Evolutionary conservation across 2,888 invertebrate genomes (phyloP).

Genomic region (Taphrorychus bicolor): DNA sequence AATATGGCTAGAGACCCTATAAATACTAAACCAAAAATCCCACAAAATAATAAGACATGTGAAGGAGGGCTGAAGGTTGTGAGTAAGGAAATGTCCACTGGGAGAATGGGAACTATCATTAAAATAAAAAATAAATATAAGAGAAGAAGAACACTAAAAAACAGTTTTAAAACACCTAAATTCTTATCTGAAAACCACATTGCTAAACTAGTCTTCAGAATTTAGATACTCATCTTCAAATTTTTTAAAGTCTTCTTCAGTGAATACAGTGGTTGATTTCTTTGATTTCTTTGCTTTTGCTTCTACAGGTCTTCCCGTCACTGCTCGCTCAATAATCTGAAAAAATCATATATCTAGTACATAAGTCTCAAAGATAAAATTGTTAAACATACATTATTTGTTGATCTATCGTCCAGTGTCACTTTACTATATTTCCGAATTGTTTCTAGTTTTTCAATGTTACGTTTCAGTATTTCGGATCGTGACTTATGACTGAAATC

Average conservation of each 20-base stretch:
- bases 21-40: constrained; percentile 52
- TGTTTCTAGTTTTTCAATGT: constrained; percentile 53
- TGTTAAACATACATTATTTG: constrained; percentile 45
- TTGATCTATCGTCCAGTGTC: constrained; percentile 50
- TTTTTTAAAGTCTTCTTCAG: constrained; percentile 72
- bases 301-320: constrained; percentile 61
- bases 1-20: constrained; percentile 52
- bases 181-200: constrained; percentile 47
- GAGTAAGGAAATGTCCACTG: constrained; percentile 50
- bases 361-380: neutral
- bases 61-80: constrained; percentile 46
- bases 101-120: constrained; percentile 54
- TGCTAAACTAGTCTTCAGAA: constrained; percentile 23
- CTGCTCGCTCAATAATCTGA: constrained; percentile 67
- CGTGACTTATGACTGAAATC: constrained; percentile 48
- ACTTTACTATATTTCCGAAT: constrained; percentile 52
- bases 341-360: too few species aligned
- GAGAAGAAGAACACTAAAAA: constrained; percentile 45
- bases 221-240: constrained; percentile 72
- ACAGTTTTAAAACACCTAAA: constrained; percentile 48
- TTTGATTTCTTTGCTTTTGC: constrained; percentile 58
- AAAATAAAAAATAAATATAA: constrained; percentile 51
- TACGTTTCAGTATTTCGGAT: constrained; percentile 53
- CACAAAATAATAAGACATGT: constrained; percentile 49
- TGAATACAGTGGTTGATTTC: constrained; percentile 69